Conservation (phyloP, 2,797 vertebrate species). For the Avahi laniger region DNA sequence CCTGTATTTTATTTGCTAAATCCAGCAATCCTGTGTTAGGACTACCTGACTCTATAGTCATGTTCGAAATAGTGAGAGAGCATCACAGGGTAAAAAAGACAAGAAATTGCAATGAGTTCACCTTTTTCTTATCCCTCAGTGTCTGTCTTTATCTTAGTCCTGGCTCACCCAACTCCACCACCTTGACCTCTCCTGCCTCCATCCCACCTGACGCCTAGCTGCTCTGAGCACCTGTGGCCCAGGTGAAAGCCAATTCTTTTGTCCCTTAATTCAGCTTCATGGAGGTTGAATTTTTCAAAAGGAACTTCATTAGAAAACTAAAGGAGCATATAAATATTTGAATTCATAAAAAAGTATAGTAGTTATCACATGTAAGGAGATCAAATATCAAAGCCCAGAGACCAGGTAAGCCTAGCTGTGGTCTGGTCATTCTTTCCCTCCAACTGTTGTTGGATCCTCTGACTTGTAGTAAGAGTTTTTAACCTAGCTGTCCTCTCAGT, state of each 20-base stretch:
- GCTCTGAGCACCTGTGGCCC: neutral
- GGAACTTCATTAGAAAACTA: conserved; percentile 20
- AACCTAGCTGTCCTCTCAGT: neutral
- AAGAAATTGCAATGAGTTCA: neutral
- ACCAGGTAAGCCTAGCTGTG: neutral
- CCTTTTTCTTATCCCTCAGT: neutral
- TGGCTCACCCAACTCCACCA: neutral
- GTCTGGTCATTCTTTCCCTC: neutral
- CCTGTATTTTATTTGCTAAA: conserved; percentile 1
- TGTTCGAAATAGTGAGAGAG: neutral
- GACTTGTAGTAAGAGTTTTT: neutral
- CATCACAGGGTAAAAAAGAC: neutral
- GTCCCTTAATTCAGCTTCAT: neutral
- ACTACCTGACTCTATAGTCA: neutral
- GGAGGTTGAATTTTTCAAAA: conserved; percentile 32
- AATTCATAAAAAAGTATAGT: conserved; percentile 4
- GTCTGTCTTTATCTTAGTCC: neutral
- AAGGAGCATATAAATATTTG: conserved; percentile 35
- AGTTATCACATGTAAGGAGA: neutral
- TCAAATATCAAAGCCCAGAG: neutral
- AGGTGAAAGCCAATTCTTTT: neutral
- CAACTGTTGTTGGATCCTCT: neutral
- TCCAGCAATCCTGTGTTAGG: neutral
- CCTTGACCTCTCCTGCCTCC: neutral
- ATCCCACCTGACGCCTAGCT: neutral